Base-by-base conservation (phyloP, 37 sponge, comb jelly and placozoan genomes). In the Hormiphora californensis region DNA sequence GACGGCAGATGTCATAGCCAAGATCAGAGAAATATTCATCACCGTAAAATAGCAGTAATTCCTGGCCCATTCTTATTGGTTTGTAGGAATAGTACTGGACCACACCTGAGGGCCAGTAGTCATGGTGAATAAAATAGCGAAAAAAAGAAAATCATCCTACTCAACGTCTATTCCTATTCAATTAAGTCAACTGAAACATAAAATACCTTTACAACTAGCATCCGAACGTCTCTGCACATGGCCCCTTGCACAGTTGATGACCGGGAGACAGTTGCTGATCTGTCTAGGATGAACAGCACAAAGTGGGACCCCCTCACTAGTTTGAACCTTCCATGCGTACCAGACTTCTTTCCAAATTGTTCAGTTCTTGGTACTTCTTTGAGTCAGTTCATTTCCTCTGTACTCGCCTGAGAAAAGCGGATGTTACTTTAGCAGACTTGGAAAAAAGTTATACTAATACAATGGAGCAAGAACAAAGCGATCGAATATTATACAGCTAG, bases 221-320 rank as follows among this genome's bases (percentile, higher is more conserved):
- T 39, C 8, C 32, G 33, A 21, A 65, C 37, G 35, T 65, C 37
- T 65, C 67, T 39, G 32, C 67, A 17, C 67, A 65, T 28, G 32
- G 19, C 67, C 67, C 35, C 67, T 25, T 36, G 67, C 67, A 65
- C 67, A 65, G 37, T 65, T 65, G 35, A 65, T 39, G 35, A 65
- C 32, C 9, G 38, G 3, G 19, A 65, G 35, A 36, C 67, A 65
- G 37, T 65, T 65, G 37, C 67, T 65, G 17, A 0, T n/a, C 7
- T 32, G 15, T 36, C 19, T 65, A 7, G 17, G 3, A 9, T 2
- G 67, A 21, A 11, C 67, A 36, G 37, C 35, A 36, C 4, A 65
- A 5, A 17, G 32, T 36, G 35, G 21, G 9, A 32, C 37, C 9
- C 67, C 67, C 11, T 65, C 67, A 7, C 35, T 21, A 32, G 19